A percentile compares a stretch with the other conserved stretches of the same genome.
These are phyloP conservation scores for Clamator glandarius DNA, from an alignment of 2,797 vertebrate species.

Conservation along the genomic window DNA sequence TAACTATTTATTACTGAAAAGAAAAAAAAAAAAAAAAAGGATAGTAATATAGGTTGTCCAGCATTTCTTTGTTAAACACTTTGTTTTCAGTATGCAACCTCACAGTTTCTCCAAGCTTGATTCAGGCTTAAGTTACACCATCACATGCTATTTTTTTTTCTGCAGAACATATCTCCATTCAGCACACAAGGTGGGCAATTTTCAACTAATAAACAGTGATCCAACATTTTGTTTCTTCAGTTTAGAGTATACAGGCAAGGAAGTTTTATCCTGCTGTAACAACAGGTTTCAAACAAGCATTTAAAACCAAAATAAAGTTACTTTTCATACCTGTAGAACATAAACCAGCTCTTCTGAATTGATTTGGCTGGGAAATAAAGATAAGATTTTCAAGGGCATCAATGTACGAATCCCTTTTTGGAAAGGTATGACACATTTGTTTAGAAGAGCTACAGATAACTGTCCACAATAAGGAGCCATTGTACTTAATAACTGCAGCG, in stretches of 20 bases:
- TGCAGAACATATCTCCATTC: neutral
- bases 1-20: no score
- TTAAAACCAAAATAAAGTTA: neutral
- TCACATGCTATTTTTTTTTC: neutral
- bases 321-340: neutral
- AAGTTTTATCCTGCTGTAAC: slow-evolving; percentile 28
- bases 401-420: neutral
- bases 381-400: neutral
- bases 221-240: neutral
- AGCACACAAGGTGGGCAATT: neutral
- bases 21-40: neutral
- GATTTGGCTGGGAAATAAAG: neutral
- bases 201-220: slow-evolving; percentile 11
- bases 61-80: neutral
- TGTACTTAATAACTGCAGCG: slow-evolving; percentile 36
- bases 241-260: neutral
- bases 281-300: neutral
- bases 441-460: slow-evolving; percentile 22
- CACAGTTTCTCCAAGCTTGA: neutral
- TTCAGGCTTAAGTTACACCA: neutral
- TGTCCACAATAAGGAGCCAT: slow-evolving; percentile 29
- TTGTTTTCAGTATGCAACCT: neutral
- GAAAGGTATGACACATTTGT: neutral
- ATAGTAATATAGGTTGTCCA: neutral
- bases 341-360: neutral